Conservation (phyloP, 92 coral and sea anemone genomes). For the Virgularia gustaviana region DNA sequence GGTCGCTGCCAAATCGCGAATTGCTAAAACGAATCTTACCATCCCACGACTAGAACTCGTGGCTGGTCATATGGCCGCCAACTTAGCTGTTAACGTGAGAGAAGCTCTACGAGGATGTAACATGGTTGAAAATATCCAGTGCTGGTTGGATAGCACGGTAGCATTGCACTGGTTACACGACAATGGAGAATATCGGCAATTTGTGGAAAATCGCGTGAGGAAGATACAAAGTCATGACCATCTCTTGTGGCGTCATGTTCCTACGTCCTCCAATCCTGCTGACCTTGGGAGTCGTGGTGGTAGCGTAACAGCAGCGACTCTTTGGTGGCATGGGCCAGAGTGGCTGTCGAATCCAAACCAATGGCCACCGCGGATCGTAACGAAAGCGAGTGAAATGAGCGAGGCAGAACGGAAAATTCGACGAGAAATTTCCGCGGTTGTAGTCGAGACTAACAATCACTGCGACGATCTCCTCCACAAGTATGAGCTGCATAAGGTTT, state of each 20-base stretch:
- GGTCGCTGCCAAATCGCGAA: slow-evolving; percentile 55
- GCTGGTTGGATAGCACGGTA: slow-evolving; percentile 65
- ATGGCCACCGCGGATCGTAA: slow-evolving; percentile 51
- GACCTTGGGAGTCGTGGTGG: slow-evolving; percentile 69
- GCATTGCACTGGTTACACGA: slow-evolving; percentile 65
- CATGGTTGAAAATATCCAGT: slow-evolving; percentile 21
- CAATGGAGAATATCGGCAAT: slow-evolving; percentile 54
- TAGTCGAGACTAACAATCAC: slow-evolving; percentile 37
- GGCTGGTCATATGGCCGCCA: slow-evolving; percentile 65
- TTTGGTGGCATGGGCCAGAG: slow-evolving; percentile 59
- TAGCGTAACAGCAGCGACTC: slow-evolving; percentile 25
- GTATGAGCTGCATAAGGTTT: slow-evolving; percentile 59
- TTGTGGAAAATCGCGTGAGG: slow-evolving; percentile 58
- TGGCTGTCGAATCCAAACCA: slow-evolving; percentile 55
- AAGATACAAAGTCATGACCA: slow-evolving; percentile 54
- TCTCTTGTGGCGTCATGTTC: slow-evolving; percentile 58
- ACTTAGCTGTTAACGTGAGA: slow-evolving; percentile 51
- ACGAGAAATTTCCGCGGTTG: slow-evolving; percentile 53
- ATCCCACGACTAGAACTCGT: slow-evolving; percentile 60
- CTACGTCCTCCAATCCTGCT: slow-evolving; percentile 56
- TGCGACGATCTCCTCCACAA: slow-evolving; percentile 49
- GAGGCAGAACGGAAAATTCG: slow-evolving; percentile 52
- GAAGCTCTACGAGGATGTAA: slow-evolving; percentile 46
- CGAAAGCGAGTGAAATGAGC: slow-evolving; percentile 29
- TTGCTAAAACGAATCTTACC: slow-evolving; percentile 55